Evolutionary conservation across 2,888 invertebrate species (phyloP).

Genomic region (Chrysomela aeneicollis): DNA sequence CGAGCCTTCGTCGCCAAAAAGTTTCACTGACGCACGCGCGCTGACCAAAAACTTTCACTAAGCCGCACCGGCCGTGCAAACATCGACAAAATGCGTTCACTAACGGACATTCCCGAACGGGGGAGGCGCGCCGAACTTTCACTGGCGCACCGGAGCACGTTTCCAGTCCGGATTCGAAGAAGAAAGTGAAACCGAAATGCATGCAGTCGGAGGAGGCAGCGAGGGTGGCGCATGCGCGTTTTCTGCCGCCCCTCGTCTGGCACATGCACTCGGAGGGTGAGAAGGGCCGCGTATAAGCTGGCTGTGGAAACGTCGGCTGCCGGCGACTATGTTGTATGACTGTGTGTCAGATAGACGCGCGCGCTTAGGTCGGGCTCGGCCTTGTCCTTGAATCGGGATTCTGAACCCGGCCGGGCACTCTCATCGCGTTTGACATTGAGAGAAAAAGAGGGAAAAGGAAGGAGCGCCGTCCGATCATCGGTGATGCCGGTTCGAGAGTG

Average conservation of each 20-base stretch:
- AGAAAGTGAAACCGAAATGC: conserved; percentile 62
- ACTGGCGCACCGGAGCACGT: conserved; percentile 22
- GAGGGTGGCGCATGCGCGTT: conserved; percentile 61
- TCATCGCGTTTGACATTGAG: not conserved
- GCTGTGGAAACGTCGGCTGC: conserved; percentile 40
- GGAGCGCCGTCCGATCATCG: not conserved
- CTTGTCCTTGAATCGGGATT: conserved; percentile 67
- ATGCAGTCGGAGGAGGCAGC: conserved; percentile 49
- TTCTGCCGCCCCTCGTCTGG: conserved; percentile 61
- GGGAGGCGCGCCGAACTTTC: not conserved
- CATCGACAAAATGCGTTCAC: conserved; percentile 1
- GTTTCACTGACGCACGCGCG: not conserved
- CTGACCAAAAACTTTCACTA: conserved; percentile 1
- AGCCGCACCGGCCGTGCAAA: not conserved
- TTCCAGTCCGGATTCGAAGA: conserved; percentile 48
- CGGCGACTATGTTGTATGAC: conserved; percentile 21
- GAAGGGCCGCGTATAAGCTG: not conserved
- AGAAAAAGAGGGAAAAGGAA: not conserved
- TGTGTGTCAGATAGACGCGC: not conserved
- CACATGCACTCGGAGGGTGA: conserved; percentile 62
- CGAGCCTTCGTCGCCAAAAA: not conserved
- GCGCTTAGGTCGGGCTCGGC: conserved; percentile 60
- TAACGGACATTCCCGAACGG: conserved; percentile 20
- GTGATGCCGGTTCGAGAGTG: no score
- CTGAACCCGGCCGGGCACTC: conserved; percentile 56